These are phyloP conservation scores for Dryoscopus gambensis DNA, from an alignment of 2,113 vertebrate species.

Conservation along the genomic window DNA sequence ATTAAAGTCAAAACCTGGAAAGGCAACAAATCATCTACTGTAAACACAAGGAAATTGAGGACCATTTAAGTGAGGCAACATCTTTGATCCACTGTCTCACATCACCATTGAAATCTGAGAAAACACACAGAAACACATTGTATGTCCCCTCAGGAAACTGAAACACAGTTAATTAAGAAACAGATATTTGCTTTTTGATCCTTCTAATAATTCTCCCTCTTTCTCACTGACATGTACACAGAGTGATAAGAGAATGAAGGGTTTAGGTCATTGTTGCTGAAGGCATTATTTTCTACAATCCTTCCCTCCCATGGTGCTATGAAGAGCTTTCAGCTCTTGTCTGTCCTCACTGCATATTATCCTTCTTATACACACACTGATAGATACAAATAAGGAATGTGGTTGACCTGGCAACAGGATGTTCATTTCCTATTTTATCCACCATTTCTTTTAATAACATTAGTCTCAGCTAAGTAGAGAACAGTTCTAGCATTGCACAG, in stretches of 20 bases:
- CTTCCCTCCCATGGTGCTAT: not conserved
- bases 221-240: not conserved
- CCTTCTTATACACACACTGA: not conserved
- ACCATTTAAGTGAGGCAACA: not conserved
- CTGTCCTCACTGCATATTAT: not conserved
- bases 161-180: conserved; percentile 52
- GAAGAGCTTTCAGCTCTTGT: not conserved
- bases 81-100: conserved; percentile 9
- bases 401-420: conserved; percentile 52
- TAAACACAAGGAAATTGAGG: conserved; percentile 27
- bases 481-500: not conserved
- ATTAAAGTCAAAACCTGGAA: conserved; percentile 11
- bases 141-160: conserved; percentile 13
- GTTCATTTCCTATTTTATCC: conserved; percentile 33
- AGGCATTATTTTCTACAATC: conserved; percentile 23
- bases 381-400: conserved; percentile 16
- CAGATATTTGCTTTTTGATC: conserved; percentile 45
- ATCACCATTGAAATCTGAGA: conserved; percentile 8
- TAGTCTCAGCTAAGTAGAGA: not conserved
- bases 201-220: conserved; percentile 8
- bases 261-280: conserved; percentile 5
- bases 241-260: not conserved
- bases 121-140: not conserved
- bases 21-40: not conserved
- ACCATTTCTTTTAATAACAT: conserved; percentile 44